A percentile compares a stretch with the other conserved stretches of the same genome.
phyloP scores from a whole-genome alignment of 1,140 invertebrate genomes.

The Megalopta genalis region DNA sequence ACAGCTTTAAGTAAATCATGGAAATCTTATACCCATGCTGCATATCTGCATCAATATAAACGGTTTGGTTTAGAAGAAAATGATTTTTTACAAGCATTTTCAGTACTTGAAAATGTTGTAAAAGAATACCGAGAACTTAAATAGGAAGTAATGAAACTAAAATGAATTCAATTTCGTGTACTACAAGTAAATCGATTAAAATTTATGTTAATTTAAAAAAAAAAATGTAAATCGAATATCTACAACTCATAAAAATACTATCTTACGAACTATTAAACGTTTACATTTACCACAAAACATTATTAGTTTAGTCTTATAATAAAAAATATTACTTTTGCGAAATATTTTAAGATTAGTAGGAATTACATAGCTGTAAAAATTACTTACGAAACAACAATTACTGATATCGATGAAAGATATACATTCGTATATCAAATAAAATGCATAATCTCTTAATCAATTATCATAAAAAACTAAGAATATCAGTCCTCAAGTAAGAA shows the following conservation, averaged over 20 bases:
- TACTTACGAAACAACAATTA: too few relatives aligned
- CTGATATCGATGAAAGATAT: not conserved
- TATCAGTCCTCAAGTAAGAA: not conserved
- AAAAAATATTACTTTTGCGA: too few relatives aligned
- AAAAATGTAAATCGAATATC: not conserved
- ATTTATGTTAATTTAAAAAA: not conserved
- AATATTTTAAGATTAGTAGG: too few relatives aligned
- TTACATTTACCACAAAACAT: too few relatives aligned
- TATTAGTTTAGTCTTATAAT: too few relatives aligned
- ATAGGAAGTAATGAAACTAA: not conserved
- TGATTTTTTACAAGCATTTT: constrained; percentile 79
- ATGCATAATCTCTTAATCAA: too few relatives aligned
- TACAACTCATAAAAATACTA: too few relatives aligned
- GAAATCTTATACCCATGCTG: constrained; percentile 78
- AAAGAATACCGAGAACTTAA: constrained; percentile 76
- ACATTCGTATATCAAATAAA: not conserved
- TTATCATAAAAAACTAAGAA: not conserved
- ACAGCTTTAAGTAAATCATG: constrained; percentile 77
- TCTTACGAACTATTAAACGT: too few relatives aligned
- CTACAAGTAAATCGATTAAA: not conserved
- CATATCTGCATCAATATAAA: constrained; percentile 81
- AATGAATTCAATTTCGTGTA: not conserved
- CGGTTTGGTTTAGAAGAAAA: constrained; percentile 79
- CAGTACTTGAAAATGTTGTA: constrained; percentile 78
- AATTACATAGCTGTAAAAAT: not conserved